Base-by-base conservation (phyloP, 2,113 vertebrate species). In the Caretta caretta region DNA sequence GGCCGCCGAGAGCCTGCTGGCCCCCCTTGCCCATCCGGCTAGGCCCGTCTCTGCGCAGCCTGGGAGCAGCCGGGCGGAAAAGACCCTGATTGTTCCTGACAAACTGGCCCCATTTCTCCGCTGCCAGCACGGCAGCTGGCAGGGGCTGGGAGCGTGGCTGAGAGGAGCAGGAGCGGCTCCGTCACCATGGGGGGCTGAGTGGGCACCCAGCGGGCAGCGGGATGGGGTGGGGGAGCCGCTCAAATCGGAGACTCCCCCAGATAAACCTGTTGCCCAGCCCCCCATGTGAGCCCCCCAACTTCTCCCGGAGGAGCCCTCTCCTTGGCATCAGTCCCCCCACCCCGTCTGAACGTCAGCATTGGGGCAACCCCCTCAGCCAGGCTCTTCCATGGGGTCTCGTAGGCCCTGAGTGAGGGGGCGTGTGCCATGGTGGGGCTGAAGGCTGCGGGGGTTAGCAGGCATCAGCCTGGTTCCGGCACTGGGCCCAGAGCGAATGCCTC, bases 91-190 rank as follows among this genome's bases (percentile, higher is more conserved):
- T 49, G 53, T 49, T 84, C 86, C 69, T 88, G 86, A 92, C 91
- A 92, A 65, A 78, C 86, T 92, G 91, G 86, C 91, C 91, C 86
- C 87, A 75, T 92, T 92, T 92, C 75, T 72, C 56, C 48, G 80
- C 86, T 79, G 90, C 90, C 48, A 31, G 54, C 29, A 56, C 72
- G 65, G 75, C 80, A 92, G 69, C 86, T 72, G 88, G 49, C 5
- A 19, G n/a, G 65, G 65, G 65, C 65, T 69, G 65, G 65, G 35
- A 35, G 62, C 62, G 3, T 6, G 31, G 31, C 31, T 62, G 62
- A 57, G 56, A 54, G 20, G 20, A 54, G 53, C 7, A 54, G 8
- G 20, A 57, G 56, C 56, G 5, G 62, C 62, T n/a, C 62, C 8
- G 35, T 19, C 62, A 65, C 31, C 13, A 16, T 14, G 6, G 35